phyloP scores from a whole-genome alignment of 2,113 vertebrate species.

The Ictidomys tridecemlineatus region DNA sequence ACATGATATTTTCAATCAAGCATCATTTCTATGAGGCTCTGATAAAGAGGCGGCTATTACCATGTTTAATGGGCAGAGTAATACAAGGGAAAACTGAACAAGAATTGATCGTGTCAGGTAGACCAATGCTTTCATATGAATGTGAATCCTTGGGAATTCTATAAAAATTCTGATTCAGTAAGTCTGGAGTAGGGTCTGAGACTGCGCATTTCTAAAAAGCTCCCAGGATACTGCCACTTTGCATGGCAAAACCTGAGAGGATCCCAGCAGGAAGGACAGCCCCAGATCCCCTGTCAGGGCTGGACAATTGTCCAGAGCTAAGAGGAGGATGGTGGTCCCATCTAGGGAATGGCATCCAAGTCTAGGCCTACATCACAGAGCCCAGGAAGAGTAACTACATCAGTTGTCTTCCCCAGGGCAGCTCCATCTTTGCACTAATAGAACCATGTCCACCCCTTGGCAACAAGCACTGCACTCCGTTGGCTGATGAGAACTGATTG shows the following conservation, averaged over 20 bases:
- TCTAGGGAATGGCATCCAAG: not conserved
- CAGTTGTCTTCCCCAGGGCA: not conserved
- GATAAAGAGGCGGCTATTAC: not conserved
- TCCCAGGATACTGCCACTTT: not conserved
- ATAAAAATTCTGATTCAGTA: not conserved
- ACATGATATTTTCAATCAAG: not conserved
- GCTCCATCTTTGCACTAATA: not conserved
- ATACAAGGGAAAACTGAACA: not conserved
- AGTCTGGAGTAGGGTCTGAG: not conserved
- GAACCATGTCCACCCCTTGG: not conserved
- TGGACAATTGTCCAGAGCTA: not conserved
- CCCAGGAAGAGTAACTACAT: accelerated
- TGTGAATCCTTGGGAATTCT: not conserved
- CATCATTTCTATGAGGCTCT: not conserved
- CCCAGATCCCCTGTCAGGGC: too few relatives aligned
- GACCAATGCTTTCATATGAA: not conserved
- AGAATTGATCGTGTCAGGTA: too few relatives aligned
- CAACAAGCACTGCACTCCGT: not conserved
- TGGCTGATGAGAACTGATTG: not conserved
- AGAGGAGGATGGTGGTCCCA: not conserved
- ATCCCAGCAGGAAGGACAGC: not conserved
- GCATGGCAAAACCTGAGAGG: not conserved
- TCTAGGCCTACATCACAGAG: not conserved
- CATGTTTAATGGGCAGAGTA: not conserved
- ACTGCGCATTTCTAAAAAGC: not conserved